Evolutionary conservation across 2,888 invertebrate genomes (phyloP).

Genomic region (Allygus modestus): DNA sequence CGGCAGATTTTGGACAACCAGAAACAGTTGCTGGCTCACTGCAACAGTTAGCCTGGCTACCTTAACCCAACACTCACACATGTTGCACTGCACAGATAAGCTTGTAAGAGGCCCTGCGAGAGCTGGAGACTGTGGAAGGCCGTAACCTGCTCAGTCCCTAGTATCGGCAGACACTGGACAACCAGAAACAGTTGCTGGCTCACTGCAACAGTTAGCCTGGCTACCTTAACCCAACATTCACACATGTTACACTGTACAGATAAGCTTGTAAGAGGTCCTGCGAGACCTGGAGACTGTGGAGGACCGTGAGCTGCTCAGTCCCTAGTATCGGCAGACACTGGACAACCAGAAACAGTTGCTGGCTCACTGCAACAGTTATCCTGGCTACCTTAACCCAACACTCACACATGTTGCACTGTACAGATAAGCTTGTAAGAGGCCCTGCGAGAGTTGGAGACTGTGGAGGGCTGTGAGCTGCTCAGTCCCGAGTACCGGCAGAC

Average conservation of each 20-base stretch:
- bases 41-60: constrained; percentile 79
- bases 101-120: constrained; percentile 75
- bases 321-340: constrained; percentile 80
- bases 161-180: constrained; percentile 79
- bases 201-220: constrained; percentile 79
- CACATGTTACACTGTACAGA: background rate
- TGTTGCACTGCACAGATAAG: background rate
- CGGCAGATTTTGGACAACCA: constrained; percentile 79
- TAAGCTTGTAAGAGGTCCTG: constrained; percentile 72
- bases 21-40: constrained; percentile 77
- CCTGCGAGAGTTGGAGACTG: too few relatives aligned
- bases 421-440: too few relatives aligned
- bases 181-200: constrained; percentile 77
- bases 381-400: constrained; percentile 80
- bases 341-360: constrained; percentile 78
- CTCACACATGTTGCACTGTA: too few relatives aligned
- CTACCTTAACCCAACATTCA: constrained; percentile 76
- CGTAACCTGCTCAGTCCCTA: constrained; percentile 77
- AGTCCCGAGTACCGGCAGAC: too few relatives aligned
- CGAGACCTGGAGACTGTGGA: constrained; percentile 82
- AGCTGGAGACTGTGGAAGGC: constrained; percentile 80
- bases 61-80: too few relatives aligned
- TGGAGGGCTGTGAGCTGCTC: too few relatives aligned
- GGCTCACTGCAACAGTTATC: constrained; percentile 77
- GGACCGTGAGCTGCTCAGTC: constrained; percentile 75